Conservation (phyloP, 2,113 vertebrate genomes). For the Pterocles gutturalis region DNA sequence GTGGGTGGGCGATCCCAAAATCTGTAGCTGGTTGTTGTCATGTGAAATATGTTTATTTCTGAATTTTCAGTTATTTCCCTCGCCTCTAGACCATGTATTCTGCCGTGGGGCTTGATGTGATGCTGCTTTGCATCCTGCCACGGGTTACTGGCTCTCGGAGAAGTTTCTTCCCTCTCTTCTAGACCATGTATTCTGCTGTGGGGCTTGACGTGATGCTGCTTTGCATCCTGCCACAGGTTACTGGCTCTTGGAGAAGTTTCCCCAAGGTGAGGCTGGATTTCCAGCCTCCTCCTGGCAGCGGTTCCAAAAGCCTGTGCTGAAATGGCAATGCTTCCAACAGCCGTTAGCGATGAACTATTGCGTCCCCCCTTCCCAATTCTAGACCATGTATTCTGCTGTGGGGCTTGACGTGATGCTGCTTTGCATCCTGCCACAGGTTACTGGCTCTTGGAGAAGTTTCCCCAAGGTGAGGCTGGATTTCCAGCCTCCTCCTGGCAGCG, state of each 20-base stretch:
- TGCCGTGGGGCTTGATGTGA: fast-evolving
- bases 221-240: fast-evolving
- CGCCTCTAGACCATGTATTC: fast-evolving
- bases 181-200: fast-evolving
- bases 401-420: fast-evolving
- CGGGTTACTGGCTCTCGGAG: fast-evolving
- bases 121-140: not conserved
- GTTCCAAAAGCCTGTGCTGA: not conserved
- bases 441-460: not conserved
- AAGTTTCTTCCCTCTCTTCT: not conserved
- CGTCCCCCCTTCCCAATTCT: not conserved
- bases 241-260: not conserved
- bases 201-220: fast-evolving
- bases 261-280: not conserved
- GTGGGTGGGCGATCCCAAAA: not conserved
- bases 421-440: fast-evolving
- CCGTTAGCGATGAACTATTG: not conserved
- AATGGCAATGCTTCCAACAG: fast-evolving
- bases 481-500: not conserved
- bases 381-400: fast-evolving
- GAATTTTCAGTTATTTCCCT: not conserved
- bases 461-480: not conserved
- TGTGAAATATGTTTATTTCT: not conserved
- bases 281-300: not conserved
- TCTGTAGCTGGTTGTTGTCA: not conserved